A percentile compares a stretch with the other conserved stretches of the same genome.
These are phyloP conservation scores for Poeciliopsis prolifica DNA, from an alignment of 2,113 vertebrate genomes.

Conservation along the genomic window DNA sequence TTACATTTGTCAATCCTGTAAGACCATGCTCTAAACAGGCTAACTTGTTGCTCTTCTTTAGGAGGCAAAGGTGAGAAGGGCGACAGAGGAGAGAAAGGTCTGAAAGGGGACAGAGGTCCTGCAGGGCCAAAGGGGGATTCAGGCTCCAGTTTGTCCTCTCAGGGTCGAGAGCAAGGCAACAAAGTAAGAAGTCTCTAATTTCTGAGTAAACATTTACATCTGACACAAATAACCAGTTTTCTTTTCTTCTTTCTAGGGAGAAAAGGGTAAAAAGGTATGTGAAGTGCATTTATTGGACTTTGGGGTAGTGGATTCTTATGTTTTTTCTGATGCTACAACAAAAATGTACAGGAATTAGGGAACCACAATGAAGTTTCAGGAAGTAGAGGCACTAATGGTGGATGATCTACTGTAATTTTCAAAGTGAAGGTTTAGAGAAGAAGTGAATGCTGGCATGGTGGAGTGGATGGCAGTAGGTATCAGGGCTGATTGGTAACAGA, in stretches of 20 bases:
- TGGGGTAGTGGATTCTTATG: neutral
- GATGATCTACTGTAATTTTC: neutral
- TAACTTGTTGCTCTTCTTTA: neutral
- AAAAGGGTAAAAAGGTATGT: slow-evolving; percentile 84
- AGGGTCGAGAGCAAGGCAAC: slow-evolving; percentile 61
- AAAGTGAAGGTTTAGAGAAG: neutral
- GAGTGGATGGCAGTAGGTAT: neutral
- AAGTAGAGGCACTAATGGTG: neutral
- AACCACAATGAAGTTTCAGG: neutral
- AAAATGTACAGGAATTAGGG: neutral
- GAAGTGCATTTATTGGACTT: no score
- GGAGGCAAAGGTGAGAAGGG: slow-evolving; percentile 77
- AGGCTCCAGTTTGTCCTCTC: neutral
- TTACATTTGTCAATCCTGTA: no score
- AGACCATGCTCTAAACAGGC: no score
- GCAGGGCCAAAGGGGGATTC: slow-evolving; percentile 82
- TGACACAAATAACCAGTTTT: neutral
- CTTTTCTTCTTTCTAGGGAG: slow-evolving; percentile 74
- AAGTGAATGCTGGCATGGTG: neutral
- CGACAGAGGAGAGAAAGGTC: slow-evolving; percentile 76
- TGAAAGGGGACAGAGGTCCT: slow-evolving; percentile 57
- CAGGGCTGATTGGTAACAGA: neutral
- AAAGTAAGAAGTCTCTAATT: slow-evolving; percentile 73
- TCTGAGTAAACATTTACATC: rapidly evolving
- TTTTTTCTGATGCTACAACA: neutral